Evolutionary conservation across 2,113 vertebrate genomes (phyloP), one percentile per base, ranked within the genome.

Genomic region (Hippocampus mohnikei): DNA sequence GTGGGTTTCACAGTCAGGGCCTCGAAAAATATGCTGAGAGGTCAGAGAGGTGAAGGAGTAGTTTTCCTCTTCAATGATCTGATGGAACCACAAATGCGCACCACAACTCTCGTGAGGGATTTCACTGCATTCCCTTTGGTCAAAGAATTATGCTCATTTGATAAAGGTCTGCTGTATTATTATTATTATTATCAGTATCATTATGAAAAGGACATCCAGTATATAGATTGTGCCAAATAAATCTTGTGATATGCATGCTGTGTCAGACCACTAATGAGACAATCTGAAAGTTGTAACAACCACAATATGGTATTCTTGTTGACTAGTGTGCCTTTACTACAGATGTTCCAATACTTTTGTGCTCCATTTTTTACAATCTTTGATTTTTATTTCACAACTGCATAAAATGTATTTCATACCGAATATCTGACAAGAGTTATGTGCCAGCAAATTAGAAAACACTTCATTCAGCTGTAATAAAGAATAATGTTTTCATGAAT

Each of bases 401-500:
- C 7, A 58, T 25, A 58, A 18, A 16, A 25, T 59, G 9, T 27
- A 12, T 27, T 27, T 25, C 55, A 58, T 58, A 58, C 55, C 13
- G 25, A 29, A 59, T 59, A 59, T 64, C 2, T 42, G 13, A 62
- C n/a, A 15, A 21, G 59, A 48, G 64, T 63, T 23, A 67, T 60
- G 13, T n/a, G 29, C n/a, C 29, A 64, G 37, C 21, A 8, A 27
- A 42, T 69, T 18, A 73, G 25, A 63, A 68, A 63, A 64, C 0
- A 2, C 48, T 50, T 56, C 8, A 0, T 76, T 7, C 55, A 13
- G 21, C 27, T 2, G 9, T 64, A 63, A 42, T n/a, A 23, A 29
- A 29, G 42, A 63, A 63, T 60, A 78, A 76, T 59, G 73, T 76
- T 41, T 67, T n/a, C n/a, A 84, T 84, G 66, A 85, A 85, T 84